A percentile compares a stretch with the other conserved stretches of the same genome.
These are phyloP conservation scores for Stylophora pistillata DNA, from an alignment of 64 coral and sea anemone genomes.

Conservation along the genomic window DNA sequence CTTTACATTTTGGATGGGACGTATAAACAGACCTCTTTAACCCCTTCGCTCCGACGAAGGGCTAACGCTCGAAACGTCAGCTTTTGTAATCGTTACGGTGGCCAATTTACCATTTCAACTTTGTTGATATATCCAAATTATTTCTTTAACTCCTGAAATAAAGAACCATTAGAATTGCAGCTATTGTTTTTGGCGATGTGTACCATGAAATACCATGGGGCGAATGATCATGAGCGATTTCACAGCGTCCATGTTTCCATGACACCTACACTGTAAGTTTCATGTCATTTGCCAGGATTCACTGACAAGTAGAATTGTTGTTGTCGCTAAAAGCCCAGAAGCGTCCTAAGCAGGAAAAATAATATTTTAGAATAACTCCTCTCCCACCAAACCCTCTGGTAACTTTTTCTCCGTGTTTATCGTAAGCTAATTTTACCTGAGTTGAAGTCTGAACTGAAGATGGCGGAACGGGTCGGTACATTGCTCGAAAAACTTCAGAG, in stretches of 20 bases:
- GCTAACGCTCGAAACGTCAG: no score
- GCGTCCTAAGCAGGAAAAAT: background rate
- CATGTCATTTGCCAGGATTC: background rate
- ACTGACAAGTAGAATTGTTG: background rate
- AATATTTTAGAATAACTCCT: background rate
- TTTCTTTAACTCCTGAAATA: no score
- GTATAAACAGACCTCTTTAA: no score
- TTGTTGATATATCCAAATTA: no score
- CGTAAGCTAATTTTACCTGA: constrained; percentile 36
- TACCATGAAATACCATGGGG: no score
- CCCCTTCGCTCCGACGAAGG: no score
- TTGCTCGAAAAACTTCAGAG: constrained; percentile 89
- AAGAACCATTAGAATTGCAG: no score
- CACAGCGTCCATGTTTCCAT: constrained; percentile 12
- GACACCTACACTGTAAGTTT: background rate
- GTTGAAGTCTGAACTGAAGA: background rate
- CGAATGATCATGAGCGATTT: no score
- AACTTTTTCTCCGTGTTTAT: background rate
- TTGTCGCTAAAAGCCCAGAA: background rate
- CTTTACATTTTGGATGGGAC: no score
- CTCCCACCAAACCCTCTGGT: background rate
- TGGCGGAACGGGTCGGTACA: constrained; percentile 60
- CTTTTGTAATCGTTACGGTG: no score
- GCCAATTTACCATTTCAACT: no score
- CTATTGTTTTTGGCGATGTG: no score